Evolutionary conservation across 1,140 invertebrate genomes (phyloP), one percentile per base, ranked within the genome.

Genomic region (Hylaeus volcanicus): DNA sequence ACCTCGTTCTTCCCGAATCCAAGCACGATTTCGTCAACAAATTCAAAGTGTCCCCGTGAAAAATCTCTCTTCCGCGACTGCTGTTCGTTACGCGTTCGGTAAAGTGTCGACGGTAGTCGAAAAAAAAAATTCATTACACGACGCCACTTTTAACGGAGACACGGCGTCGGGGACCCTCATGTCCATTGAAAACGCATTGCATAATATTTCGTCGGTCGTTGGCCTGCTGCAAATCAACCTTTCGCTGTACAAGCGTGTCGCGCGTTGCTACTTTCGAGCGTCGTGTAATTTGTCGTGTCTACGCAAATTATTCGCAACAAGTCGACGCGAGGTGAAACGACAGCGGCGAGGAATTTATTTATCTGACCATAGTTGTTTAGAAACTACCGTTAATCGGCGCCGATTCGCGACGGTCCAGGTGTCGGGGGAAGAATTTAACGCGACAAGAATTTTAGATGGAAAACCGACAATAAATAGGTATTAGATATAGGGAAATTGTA

Each of bases 151-250:
- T 26, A 26, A 26, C 26, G 26, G 26, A 26, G 26, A 26, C 26
- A 26, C 37, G 4, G 3, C 60, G 48, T 45, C 45, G 6, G 12
- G 60, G 26, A 64, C 60, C 72, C 70, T 61, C 60, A n/a, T 53
- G 60, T 15, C 43, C 45, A 55, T 74, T 74, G 72, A 74, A 74
- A 74, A 53, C 45, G 72, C 26, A 53, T 74, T 74, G 72, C 72
- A 55, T 64, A 74, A 74, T 64, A 64, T 74, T 72, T 72, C 43
- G 70, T 14, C 43, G 70, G 56, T 61, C 70, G 53, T 26, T 56
- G 43, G 43, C 56, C 70, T 26, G 14, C 14, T 9, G 26, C 45
- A 45, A 53, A 74, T 74, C 71, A 48, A 64, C 60, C 72, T 64
- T 64, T 63, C 60, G 63, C 60, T 41, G 37, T 11, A 3, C 15